Evolutionary conservation across 2,797 vertebrate species (phyloP), one percentile per base, ranked within the genome.

Genomic region (Malacoctenus gilli): DNA sequence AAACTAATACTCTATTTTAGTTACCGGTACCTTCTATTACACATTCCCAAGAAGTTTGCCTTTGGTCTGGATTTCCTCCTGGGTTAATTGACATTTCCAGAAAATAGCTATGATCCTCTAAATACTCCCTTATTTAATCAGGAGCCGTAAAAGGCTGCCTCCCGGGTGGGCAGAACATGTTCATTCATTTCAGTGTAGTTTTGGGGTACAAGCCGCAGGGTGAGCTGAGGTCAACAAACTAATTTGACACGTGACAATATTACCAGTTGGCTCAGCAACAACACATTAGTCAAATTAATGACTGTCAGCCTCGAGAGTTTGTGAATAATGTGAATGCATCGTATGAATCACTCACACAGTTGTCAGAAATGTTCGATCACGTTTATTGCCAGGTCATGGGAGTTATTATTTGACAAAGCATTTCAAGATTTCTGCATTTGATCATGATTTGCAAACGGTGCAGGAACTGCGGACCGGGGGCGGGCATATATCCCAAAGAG

Each of bases 351-450:
- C 55, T 61, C 47, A 39, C 69, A 64, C 40, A 59, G 44, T 42
- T n/a, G n/a, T 75, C 68, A 79, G 35, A 85, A 63, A 75, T 69
- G 64, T 74, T 76, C 80, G 53, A 82, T 76, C 56, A 23, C 19
- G 21, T 41, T 25, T 61, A 64, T 72, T 73, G 72, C 73, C 78
- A 80, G 62, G 44, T 83, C 9, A 54, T 78, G 77, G 59, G 57
- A 68, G 43, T 75, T 57, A 51, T 69, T 79, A 62, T 68, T 80
- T 81, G 67, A 87, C 18, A 46, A 73, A 54, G 65, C 75, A 75
- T 80, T 85, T 70, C 70, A 85, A 77, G 64, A 84, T 79, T 73
- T 50, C 74, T 79, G 75, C 69, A 78, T 80, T 84, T 75, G 68
- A 85, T 89, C 75, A 67, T 61, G 66, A 64, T 82, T 79, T 84